Evolutionary conservation across 2,113 vertebrate species (phyloP).

Genomic region (Ariopsis seemanni): DNA sequence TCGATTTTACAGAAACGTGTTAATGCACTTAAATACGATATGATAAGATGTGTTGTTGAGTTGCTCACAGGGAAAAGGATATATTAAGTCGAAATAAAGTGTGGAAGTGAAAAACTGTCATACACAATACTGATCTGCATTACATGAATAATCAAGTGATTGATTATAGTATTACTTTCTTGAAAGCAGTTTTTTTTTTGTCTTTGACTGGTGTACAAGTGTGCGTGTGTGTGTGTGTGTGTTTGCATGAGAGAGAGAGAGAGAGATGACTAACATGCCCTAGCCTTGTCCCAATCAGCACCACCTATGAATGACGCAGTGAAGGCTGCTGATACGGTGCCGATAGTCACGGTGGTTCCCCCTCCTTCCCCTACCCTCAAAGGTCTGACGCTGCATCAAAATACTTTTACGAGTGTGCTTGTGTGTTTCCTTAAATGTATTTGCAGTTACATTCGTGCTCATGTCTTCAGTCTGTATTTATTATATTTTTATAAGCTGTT

Average conservation of each 20-base stretch:
- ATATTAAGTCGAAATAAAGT: background rate
- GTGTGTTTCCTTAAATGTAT: constrained; percentile 21
- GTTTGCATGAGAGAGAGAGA: background rate
- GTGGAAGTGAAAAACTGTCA: background rate
- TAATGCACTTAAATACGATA: no score
- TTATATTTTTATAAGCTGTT: background rate
- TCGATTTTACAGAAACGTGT: background rate
- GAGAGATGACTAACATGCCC: constrained; percentile 25
- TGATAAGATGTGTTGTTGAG: background rate
- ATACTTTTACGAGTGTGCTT: constrained; percentile 3
- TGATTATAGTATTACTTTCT: background rate
- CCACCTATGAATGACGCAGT: constrained; percentile 24
- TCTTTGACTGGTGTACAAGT: background rate
- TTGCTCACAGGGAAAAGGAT: background rate
- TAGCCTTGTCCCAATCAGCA: constrained; percentile 49
- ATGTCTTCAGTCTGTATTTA: constrained; percentile 14
- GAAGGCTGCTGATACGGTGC: constrained; percentile 44
- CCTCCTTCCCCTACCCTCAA: constrained; percentile 43
- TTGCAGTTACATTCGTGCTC: background rate
- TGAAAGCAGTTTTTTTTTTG: background rate
- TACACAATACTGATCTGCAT: background rate
- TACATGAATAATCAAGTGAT: background rate
- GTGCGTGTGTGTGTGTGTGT: background rate
- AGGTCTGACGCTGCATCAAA: constrained; percentile 48
- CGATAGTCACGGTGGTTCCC: constrained; percentile 40